phyloP scores from a whole-genome alignment of 2,113 vertebrate species.

The Sciurus niger region DNA sequence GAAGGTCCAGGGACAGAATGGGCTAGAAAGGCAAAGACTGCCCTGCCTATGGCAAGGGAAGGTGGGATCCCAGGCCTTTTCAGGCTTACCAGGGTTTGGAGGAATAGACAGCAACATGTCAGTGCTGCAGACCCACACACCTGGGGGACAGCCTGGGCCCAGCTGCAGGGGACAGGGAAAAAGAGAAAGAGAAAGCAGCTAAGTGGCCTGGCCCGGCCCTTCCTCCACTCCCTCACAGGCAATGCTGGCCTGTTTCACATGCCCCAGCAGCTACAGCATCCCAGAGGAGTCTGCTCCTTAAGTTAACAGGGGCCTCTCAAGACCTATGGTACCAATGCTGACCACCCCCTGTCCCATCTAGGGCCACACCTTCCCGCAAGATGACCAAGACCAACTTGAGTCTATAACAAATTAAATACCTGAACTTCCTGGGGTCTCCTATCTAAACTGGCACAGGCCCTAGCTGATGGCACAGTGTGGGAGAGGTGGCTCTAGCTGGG shows the following conservation, averaged over 20 bases:
- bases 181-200: neutral
- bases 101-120: conserved; percentile 94
- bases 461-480: neutral
- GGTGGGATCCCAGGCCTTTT: neutral
- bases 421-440: neutral
- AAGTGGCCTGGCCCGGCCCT: neutral
- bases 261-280: neutral
- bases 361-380: neutral
- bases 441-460: neutral
- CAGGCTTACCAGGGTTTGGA: conserved; percentile 88
- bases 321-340: fast-evolving
- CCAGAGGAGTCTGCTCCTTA: too few species aligned
- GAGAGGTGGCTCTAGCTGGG: neutral
- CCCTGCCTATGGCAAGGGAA: neutral
- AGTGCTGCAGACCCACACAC: conserved; percentile 97
- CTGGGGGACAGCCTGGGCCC: conserved; percentile 94
- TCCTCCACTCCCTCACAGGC: neutral
- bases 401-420: neutral
- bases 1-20: neutral
- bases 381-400: neutral
- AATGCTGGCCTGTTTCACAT: neutral
- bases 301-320: neutral
- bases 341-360: too few species aligned
- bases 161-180: conserved; percentile 87
- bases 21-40: neutral